These are phyloP conservation scores for Agriotes lineatus DNA, from an alignment of 2,888 invertebrate species.

Conservation along the genomic window DNA sequence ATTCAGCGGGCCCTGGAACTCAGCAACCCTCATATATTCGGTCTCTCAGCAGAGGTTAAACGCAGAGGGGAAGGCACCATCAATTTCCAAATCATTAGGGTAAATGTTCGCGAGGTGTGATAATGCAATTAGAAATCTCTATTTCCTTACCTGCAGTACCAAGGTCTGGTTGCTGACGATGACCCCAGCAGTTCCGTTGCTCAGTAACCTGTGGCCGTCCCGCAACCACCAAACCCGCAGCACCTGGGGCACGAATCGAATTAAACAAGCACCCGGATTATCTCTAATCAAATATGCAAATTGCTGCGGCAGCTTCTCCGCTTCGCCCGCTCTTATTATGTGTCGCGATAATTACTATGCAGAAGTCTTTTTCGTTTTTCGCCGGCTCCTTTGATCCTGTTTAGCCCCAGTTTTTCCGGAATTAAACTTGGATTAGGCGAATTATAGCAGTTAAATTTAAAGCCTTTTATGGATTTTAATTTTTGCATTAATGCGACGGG, in stretches of 20 bases:
- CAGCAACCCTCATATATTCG: background rate
- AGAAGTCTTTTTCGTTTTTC: slow-evolving; percentile 21
- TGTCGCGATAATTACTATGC: slow-evolving; percentile 31
- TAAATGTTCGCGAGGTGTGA: slow-evolving; percentile 20
- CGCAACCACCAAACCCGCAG: slow-evolving; percentile 63
- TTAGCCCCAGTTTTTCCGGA: slow-evolving; percentile 4
- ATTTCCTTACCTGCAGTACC: slow-evolving; percentile 74
- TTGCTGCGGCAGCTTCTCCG: slow-evolving; percentile 30
- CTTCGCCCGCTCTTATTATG: slow-evolving; percentile 25
- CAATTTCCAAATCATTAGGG: slow-evolving; percentile 20
- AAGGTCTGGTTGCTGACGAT: slow-evolving; percentile 86
- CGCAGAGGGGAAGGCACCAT: background rate
- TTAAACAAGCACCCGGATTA: slow-evolving; percentile 32
- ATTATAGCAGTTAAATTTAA: slow-evolving; percentile 16
- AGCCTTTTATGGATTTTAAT: slow-evolving; percentile 9
- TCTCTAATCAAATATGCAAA: slow-evolving; percentile 38
- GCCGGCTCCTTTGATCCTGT: slow-evolving; percentile 11
- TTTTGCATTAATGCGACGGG: slow-evolving; percentile 2
- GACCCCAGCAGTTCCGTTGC: slow-evolving; percentile 80
- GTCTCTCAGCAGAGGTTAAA: slow-evolving; percentile 9
- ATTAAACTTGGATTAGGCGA: slow-evolving; percentile 8
- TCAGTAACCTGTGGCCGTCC: slow-evolving; percentile 76
- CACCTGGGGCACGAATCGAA: slow-evolving; percentile 57
- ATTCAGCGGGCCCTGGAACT: background rate
- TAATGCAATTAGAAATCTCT: slow-evolving; percentile 20